Evolutionary conservation across 2,113 vertebrate species (phyloP).

Genomic region (Entosphenus tridentatus): DNA sequence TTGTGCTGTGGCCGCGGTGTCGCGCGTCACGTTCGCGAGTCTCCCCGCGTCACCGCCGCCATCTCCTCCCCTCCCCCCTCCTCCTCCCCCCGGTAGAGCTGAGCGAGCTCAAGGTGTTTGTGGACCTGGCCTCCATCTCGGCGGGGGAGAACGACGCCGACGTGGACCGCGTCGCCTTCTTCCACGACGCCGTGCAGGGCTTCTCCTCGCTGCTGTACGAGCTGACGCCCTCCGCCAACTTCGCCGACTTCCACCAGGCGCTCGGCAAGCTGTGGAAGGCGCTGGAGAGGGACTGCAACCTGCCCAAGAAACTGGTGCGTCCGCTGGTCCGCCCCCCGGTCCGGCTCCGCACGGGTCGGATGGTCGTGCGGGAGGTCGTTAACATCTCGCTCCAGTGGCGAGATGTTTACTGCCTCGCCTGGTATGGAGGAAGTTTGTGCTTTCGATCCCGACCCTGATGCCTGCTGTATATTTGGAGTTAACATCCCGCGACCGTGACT

Average conservation of each 20-base stretch:
- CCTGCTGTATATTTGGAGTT: no score
- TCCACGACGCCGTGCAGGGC: conserved; percentile 63
- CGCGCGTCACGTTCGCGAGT: background rate
- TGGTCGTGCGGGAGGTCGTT: no score
- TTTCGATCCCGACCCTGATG: no score
- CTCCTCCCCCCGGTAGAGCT: conserved; percentile 25
- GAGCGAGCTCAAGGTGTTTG: conserved; percentile 77
- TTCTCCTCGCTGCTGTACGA: conserved; percentile 59
- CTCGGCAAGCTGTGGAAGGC: conserved; percentile 59
- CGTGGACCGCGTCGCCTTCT: conserved; percentile 70
- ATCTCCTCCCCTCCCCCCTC: background rate
- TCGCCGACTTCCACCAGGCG: conserved; percentile 26
- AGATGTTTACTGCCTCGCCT: no score
- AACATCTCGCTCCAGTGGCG: no score
- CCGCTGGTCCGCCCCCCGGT: background rate
- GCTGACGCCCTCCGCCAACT: conserved; percentile 25
- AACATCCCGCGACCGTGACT: no score
- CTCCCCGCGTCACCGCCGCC: background rate
- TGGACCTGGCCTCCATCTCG: conserved; percentile 83
- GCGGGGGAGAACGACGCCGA: conserved; percentile 90
- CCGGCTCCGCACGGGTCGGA: no score
- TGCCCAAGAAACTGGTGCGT: conserved; percentile 56
- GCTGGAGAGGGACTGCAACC: conserved; percentile 43
- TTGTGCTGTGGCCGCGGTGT: background rate
- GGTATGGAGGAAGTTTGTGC: no score